Evolutionary conservation across 64 coral and sea anemone species (phyloP), one percentile per base, ranked within the genome.

Genomic region (Actinia equina): DNA sequence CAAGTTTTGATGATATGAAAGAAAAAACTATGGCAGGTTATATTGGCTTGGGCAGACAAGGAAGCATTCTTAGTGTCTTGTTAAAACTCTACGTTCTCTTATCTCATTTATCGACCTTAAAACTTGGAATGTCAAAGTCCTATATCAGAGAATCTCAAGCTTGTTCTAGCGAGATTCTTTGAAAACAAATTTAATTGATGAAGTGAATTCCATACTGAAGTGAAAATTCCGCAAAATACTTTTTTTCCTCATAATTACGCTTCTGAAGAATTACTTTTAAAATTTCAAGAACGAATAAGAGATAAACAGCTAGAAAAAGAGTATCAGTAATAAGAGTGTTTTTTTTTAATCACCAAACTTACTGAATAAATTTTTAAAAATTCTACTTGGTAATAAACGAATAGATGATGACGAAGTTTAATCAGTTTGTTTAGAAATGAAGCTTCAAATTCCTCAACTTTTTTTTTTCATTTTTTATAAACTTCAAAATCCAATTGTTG

Each of bases 71-170:
- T 74, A 74, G 69, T 74, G 26, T 30, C 23, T 74, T 74, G 69
- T 74, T 74, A 74, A 74, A 25, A 74, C 69, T 74, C 69, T 42
- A 14, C 62, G 19, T 23, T 65, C 18, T 65, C 69, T 74, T 74
- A 74, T 74, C 69, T 41, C 20, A 4, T 74, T 74, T 74, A 6
- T 74, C 26, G 69, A 41, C 69, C 69, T 74, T 74, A 74, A 74
- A 74, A 13, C 69, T 74, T 41, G 69, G 69, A 74, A 74, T 74
- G 69, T 74, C 69, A 74, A 41, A 74, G 69, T 65, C 69, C 69
- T 74, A 74, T 30, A 41, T 74, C 26, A 30, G 13, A 4, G 27
- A 74, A 74, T 30, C 69, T 74, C 27, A 15, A 74, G 26, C 11
- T 10, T 37, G 10, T n/a, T 20, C 25, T 41, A 9, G 26, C 12